Conservation (phyloP, 2,888 invertebrate species). For the Protodeltote pygarga region DNA sequence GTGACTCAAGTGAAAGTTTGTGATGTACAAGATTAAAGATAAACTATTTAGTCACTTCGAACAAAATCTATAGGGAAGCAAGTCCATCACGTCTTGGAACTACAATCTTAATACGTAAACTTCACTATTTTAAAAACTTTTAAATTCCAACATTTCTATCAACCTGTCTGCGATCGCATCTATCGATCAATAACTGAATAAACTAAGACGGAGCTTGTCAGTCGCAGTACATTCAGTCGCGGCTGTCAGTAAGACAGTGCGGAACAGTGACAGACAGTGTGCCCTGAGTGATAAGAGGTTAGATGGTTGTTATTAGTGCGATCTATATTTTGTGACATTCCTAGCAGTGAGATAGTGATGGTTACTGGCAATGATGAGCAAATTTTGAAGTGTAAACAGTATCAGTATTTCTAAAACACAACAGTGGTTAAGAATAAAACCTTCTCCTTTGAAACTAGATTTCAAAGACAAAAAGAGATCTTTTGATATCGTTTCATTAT, state of each 20-base stretch:
- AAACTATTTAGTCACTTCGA: background rate
- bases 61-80: background rate
- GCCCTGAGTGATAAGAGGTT: slow-evolving; percentile 41
- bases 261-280: slow-evolving; percentile 61
- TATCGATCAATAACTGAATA: slow-evolving; percentile 59
- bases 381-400: too few species aligned
- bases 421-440: too few species aligned
- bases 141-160: background rate
- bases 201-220: slow-evolving; percentile 62
- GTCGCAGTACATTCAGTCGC: slow-evolving; percentile 76
- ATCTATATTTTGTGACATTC: too few species aligned
- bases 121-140: background rate
- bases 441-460: too few species aligned
- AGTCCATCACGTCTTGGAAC: background rate
- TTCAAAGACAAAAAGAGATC: too few species aligned
- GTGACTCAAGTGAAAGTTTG: background rate
- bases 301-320: background rate
- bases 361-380: too few species aligned
- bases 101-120: background rate
- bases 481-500: too few species aligned
- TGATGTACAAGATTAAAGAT: background rate
- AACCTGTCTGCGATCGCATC: slow-evolving; percentile 32
- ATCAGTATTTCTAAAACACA: too few species aligned
- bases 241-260: slow-evolving; percentile 76
- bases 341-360: too few species aligned